Evolutionary conservation across 92 coral and sea anemone genomes (phyloP).

Genomic region (Parazoanthus atlanticus): DNA sequence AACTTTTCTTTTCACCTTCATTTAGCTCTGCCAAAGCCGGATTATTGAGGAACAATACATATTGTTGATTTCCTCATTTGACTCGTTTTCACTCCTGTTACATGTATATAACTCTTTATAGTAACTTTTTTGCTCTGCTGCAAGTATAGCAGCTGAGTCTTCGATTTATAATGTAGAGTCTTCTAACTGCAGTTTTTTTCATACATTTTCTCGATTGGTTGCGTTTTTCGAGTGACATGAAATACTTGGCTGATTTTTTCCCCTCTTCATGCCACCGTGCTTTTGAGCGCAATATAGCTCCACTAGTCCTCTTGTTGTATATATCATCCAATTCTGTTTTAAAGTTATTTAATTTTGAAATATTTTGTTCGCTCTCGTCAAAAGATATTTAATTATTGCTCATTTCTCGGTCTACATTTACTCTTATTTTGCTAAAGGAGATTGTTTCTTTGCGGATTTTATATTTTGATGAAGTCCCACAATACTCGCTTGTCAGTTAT

Average conservation of each 20-base stretch:
- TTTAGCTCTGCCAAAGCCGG: conserved; percentile 17
- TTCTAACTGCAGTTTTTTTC: conserved; percentile 4
- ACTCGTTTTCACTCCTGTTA: background rate
- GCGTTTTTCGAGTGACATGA: conserved; percentile 27
- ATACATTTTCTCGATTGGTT: conserved; percentile 19
- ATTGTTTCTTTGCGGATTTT: too few species aligned
- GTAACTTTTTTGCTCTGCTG: too few species aligned
- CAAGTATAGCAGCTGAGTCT: background rate
- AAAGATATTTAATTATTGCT: background rate
- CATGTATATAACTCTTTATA: too few species aligned
- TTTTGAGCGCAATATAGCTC: conserved; percentile 5
- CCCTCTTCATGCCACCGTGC: conserved; percentile 46
- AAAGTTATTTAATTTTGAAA: background rate
- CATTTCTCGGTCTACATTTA: too few species aligned
- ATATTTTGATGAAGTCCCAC: too few species aligned
- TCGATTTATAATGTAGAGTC: background rate
- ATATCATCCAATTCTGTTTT: background rate
- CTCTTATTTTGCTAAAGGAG: too few species aligned
- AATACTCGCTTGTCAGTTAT: too few species aligned
- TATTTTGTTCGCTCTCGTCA: background rate
- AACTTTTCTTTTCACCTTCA: background rate
- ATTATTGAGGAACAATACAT: background rate
- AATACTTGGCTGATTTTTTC: conserved; percentile 34
- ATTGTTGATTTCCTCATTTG: conserved; percentile 14
- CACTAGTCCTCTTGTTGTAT: background rate